Conservation (phyloP, 2,113 vertebrate genomes). For the Poecilia latipinna region DNA sequence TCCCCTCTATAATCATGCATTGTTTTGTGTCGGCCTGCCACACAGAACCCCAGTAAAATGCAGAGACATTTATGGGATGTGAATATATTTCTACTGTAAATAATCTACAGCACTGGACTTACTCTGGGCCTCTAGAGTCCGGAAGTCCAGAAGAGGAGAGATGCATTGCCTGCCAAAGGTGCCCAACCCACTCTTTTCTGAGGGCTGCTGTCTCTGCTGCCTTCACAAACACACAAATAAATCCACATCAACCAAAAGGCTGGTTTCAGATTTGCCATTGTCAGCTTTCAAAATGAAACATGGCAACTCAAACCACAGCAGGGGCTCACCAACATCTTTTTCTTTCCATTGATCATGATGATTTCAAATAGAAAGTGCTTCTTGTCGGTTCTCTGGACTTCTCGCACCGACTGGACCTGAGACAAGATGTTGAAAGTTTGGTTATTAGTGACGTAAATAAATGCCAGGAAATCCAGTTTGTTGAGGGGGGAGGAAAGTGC, state of each 20-base stretch:
- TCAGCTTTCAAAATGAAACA: not conserved
- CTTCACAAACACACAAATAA: slow-evolving; percentile 50
- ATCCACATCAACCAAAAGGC: not conserved
- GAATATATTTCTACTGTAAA: not conserved
- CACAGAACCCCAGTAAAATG: too few species aligned
- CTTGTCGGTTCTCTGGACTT: slow-evolving; percentile 52
- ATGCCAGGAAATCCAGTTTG: not conserved
- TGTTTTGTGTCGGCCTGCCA: not conserved
- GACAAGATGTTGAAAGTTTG: not conserved
- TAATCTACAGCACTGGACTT: slow-evolving; percentile 3
- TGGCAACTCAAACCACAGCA: not conserved
- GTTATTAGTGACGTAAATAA: not conserved
- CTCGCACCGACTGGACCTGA: slow-evolving; percentile 81
- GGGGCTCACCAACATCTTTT: slow-evolving; percentile 80
- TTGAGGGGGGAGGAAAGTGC: not conserved
- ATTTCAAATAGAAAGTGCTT: slow-evolving; percentile 81
- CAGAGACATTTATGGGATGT: not conserved
- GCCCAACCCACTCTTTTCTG: slow-evolving; percentile 72
- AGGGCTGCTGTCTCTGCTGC: slow-evolving; percentile 74
- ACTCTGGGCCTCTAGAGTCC: slow-evolving; percentile 40
- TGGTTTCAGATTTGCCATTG: not conserved
- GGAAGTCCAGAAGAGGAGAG: slow-evolving; percentile 29
- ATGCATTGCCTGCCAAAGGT: slow-evolving; percentile 78
- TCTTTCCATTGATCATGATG: slow-evolving; percentile 81
- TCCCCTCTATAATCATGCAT: too few species aligned